Evolutionary conservation across 1,140 invertebrate genomes (phyloP).

Genomic region (Drosophila ercepeae): DNA sequence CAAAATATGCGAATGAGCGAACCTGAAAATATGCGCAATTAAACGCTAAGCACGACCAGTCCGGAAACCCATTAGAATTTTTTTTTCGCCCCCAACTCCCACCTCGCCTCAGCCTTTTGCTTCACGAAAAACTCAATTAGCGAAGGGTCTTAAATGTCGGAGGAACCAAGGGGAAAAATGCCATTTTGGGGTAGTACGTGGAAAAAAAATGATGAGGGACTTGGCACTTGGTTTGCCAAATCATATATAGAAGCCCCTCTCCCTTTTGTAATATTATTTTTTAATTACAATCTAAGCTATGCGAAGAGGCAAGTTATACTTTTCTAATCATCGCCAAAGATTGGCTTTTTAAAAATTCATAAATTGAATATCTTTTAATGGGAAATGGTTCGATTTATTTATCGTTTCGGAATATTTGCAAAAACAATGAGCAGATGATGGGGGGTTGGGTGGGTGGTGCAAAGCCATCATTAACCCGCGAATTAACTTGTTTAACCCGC

Average conservation of each 20-base stretch:
- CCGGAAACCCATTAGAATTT: constrained; percentile 54
- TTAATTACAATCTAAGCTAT: constrained; percentile 9
- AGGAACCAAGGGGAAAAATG: background rate
- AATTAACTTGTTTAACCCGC: constrained; percentile 51
- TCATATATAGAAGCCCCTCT: background rate
- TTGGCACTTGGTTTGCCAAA: background rate
- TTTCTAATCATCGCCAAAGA: too few species aligned
- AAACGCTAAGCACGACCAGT: constrained; percentile 42
- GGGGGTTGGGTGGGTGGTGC: background rate
- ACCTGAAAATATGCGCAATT: constrained; percentile 73
- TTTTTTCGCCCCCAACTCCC: constrained; percentile 1
- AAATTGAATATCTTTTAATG: background rate
- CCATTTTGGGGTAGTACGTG: constrained; percentile 8
- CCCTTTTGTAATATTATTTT: background rate
- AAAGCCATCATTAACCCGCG: constrained; percentile 35
- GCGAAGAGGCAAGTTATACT: background rate
- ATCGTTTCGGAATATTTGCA: background rate
- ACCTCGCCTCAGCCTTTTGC: too few species aligned
- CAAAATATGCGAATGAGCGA: constrained; percentile 50
- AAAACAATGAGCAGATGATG: background rate
- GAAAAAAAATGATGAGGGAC: background rate
- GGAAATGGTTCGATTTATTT: background rate
- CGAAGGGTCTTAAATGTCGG: constrained; percentile 8
- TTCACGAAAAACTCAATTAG: constrained; percentile 57
- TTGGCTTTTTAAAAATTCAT: background rate